These are phyloP conservation scores for Pungitius pungitius DNA, from an alignment of 2,113 vertebrate species.

Conservation along the genomic window DNA sequence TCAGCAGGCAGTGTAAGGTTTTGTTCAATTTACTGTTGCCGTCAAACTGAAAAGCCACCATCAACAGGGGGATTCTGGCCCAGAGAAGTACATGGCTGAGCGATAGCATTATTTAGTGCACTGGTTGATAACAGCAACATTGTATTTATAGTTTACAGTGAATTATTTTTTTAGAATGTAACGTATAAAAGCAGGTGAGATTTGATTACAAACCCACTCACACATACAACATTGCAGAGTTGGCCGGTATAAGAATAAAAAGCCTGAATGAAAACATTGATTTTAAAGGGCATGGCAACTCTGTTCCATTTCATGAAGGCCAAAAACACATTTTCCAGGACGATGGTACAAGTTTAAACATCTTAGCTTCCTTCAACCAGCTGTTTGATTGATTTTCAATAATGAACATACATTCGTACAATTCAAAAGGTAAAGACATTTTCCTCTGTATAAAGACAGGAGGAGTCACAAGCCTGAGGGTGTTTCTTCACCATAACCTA, in stretches of 20 bases:
- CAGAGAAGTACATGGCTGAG: not conserved
- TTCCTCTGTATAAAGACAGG: slow-evolving; percentile 21
- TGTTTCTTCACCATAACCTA: slow-evolving; percentile 9
- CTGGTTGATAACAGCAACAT: slow-evolving; percentile 6
- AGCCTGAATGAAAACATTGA: slow-evolving; percentile 35
- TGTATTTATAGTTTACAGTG: slow-evolving; percentile 5
- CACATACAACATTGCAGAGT: slow-evolving; percentile 13
- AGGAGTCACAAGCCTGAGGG: slow-evolving; percentile 31
- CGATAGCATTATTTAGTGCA: not conserved
- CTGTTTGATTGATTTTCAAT: slow-evolving; percentile 64
- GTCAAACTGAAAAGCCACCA: slow-evolving; percentile 34
- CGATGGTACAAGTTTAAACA: slow-evolving; percentile 25
- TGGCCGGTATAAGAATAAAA: slow-evolving; percentile 28
- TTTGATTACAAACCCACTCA: slow-evolving; percentile 45
- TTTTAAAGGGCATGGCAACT: slow-evolving; percentile 21
- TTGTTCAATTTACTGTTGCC: slow-evolving; percentile 38
- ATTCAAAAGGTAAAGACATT: slow-evolving; percentile 8
- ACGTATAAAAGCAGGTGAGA: slow-evolving; percentile 12
- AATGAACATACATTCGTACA: slow-evolving; percentile 33
- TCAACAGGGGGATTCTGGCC: slow-evolving; percentile 4
- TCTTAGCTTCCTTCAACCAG: slow-evolving; percentile 31
- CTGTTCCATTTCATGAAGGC: slow-evolving; percentile 20
- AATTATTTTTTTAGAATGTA: slow-evolving; percentile 16
- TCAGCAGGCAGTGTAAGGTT: slow-evolving; percentile 24
- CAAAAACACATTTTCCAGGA: slow-evolving; percentile 27